phyloP scores from a whole-genome alignment of 2,888 invertebrate species.

The Steinernema hermaphroditum region DNA sequence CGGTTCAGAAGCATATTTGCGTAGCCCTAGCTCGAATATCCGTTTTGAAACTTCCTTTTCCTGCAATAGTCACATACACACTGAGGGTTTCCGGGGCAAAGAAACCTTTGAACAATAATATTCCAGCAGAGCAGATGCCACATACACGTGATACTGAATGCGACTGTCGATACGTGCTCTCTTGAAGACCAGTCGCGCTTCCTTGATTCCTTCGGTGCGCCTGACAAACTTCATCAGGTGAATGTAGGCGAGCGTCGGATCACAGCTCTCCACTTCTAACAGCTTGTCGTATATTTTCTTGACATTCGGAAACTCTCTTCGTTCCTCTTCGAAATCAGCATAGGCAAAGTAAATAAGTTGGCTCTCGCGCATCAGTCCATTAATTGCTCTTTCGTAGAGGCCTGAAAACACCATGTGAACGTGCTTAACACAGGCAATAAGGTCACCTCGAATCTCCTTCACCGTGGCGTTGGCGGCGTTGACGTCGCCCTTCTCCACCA shows the following conservation, averaged over 20 bases:
- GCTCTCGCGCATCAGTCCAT: conserved; percentile 80
- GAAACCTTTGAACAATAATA: conserved; percentile 95
- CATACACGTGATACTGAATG: conserved; percentile 88
- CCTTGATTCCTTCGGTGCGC: conserved; percentile 94
- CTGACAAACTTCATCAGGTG: conserved; percentile 99
- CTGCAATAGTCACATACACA: conserved; percentile 49
- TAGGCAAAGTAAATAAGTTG: conserved; percentile 94
- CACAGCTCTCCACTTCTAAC: conserved; percentile 83
- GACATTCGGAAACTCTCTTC: conserved; percentile 92
- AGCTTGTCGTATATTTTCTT: conserved; percentile 92
- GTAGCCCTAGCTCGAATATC: conserved; percentile 94
- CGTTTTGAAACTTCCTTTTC: conserved; percentile 93
- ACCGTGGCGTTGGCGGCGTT: conserved; percentile 48
- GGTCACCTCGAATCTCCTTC: conserved; percentile 37
- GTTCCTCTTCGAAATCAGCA: conserved; percentile 92
- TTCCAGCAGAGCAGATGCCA: conserved; percentile 96
- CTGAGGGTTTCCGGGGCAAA: conserved; percentile 29
- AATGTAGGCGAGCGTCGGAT: conserved; percentile 94
- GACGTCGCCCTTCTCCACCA: conserved; percentile 75
- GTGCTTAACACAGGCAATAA: neutral
- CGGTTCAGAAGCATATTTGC: conserved; percentile 90
- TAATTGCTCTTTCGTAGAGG: conserved; percentile 91
- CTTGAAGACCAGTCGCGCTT: conserved; percentile 91
- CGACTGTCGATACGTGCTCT: conserved; percentile 84
- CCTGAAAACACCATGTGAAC: conserved; percentile 71